A percentile compares a stretch with the other conserved stretches of the same genome.
These are phyloP conservation scores for Lepisosteus oculatus DNA, from an alignment of 2,113 vertebrate species.

Conservation along the genomic window DNA sequence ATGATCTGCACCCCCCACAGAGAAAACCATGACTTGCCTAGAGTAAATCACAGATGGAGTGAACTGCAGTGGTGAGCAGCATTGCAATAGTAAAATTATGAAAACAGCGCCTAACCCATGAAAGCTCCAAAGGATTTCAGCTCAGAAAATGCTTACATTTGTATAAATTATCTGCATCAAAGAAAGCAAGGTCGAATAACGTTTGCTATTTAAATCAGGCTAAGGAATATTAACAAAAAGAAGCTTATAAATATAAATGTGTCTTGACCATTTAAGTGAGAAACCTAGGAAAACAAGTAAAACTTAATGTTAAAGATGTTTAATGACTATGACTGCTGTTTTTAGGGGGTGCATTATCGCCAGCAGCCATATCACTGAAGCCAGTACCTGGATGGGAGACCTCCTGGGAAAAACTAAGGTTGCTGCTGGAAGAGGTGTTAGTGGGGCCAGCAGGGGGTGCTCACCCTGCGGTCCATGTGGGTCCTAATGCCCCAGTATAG, in stretches of 20 bases:
- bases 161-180: slow-evolving; percentile 60
- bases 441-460: too few species aligned
- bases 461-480: too few species aligned
- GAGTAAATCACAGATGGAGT: neutral
- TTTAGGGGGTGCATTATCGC: too few species aligned
- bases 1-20: slow-evolving; percentile 19
- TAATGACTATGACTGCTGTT: too few species aligned
- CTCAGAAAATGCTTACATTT: slow-evolving; percentile 55
- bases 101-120: slow-evolving; percentile 32
- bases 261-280: slow-evolving; percentile 21
- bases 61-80: neutral
- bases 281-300: too few species aligned
- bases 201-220: slow-evolving; percentile 35
- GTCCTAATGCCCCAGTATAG: too few species aligned
- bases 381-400: too few species aligned
- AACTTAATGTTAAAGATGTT: too few species aligned
- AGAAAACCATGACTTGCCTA: neutral
- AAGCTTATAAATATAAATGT: slow-evolving; percentile 33
- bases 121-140: slow-evolving; percentile 42
- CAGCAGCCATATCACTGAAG: too few species aligned
- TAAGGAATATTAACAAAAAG: slow-evolving; percentile 34
- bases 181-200: slow-evolving; percentile 53
- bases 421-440: too few species aligned
- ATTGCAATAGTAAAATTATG: slow-evolving; percentile 28
- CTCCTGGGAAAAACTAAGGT: too few species aligned